These are phyloP conservation scores for Syngnathoides biaculeatus DNA, from an alignment of 2,113 vertebrate species.

Conservation along the genomic window DNA sequence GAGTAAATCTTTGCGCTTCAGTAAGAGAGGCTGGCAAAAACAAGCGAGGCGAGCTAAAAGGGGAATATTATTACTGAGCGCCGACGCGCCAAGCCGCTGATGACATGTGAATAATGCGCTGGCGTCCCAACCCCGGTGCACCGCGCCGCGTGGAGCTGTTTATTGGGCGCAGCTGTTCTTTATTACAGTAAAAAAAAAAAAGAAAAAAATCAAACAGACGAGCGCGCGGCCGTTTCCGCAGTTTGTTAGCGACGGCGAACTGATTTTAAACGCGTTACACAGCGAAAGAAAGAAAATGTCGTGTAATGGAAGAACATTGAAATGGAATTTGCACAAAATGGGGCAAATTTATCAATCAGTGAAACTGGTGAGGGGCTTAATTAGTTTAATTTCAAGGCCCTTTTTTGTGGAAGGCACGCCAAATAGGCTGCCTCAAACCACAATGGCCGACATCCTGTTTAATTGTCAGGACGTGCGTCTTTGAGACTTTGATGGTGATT, in stretches of 20 bases:
- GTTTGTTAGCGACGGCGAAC: constrained; percentile 24
- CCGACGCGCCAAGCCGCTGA: constrained; percentile 61
- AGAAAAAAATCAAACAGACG: constrained; percentile 6
- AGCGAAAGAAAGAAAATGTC: not conserved
- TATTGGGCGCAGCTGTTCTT: constrained; percentile 63
- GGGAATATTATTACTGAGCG: constrained; percentile 41
- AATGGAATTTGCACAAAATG: too few species aligned
- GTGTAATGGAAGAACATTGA: not conserved
- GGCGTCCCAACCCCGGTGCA: constrained; percentile 37
- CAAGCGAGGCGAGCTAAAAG: constrained; percentile 33
- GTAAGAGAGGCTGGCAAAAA: constrained; percentile 20
- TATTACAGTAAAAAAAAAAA: constrained; percentile 52
- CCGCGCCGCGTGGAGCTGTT: constrained; percentile 57
- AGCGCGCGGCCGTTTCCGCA: constrained; percentile 34
- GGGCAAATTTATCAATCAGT: too few species aligned
- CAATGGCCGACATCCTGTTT: too few species aligned
- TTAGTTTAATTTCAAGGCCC: too few species aligned
- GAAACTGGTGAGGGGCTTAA: too few species aligned
- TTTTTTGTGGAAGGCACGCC: too few species aligned
- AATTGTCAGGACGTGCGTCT: too few species aligned
- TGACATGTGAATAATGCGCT: constrained; percentile 67
- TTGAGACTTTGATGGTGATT: too few species aligned
- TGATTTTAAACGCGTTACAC: not conserved
- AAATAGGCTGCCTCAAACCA: too few species aligned
- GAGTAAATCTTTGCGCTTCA: constrained; percentile 25